These are phyloP conservation scores for Glareola pratincola DNA, from an alignment of 2,113 vertebrate species.

Conservation along the genomic window DNA sequence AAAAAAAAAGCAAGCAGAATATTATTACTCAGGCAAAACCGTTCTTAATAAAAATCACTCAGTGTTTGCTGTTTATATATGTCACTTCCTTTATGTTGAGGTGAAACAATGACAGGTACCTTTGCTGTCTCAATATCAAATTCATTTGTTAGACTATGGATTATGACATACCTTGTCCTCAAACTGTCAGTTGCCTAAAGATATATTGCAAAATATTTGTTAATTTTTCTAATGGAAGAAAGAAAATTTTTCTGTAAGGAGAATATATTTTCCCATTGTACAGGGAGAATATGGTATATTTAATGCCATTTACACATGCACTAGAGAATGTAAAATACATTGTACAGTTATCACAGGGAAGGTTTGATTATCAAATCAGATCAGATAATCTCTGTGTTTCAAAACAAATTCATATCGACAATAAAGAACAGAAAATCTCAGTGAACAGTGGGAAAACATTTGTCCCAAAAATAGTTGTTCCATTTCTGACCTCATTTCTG, in stretches of 20 bases:
- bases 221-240: neutral
- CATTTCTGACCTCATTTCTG: neutral
- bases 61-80: neutral
- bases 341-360: neutral
- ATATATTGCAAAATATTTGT: neutral
- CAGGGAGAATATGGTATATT: neutral
- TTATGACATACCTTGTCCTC: neutral
- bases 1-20: neutral
- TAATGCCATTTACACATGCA: neutral
- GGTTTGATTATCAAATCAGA: neutral
- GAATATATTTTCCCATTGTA: neutral
- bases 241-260: neutral
- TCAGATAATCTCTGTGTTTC: neutral
- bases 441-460: neutral
- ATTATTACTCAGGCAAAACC: neutral
- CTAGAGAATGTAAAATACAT: neutral
- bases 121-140: neutral
- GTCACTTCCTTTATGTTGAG: neutral
- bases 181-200: neutral
- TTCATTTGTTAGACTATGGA: neutral
- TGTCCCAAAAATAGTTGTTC: neutral
- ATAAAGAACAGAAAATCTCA: neutral
- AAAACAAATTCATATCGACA: neutral
- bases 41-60: neutral
- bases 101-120: neutral